These are phyloP conservation scores for Recurvirostra avosetta DNA, from an alignment of 2,113 vertebrate species.

Conservation along the genomic window DNA sequence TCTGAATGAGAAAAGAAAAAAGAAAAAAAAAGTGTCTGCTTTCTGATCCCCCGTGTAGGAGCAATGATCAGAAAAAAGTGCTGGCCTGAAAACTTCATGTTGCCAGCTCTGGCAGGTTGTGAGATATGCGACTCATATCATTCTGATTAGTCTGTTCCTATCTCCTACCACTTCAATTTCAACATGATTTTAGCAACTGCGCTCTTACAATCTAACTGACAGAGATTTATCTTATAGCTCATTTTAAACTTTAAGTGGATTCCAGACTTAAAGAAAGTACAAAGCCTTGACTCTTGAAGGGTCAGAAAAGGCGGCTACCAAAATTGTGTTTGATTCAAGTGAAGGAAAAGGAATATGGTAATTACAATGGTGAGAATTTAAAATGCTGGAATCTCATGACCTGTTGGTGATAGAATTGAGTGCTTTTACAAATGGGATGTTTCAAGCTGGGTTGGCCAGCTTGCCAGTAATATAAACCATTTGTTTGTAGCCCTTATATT, in stretches of 20 bases:
- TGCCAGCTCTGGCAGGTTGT: conserved; percentile 35
- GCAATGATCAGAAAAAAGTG: conserved; percentile 42
- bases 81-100: conserved; percentile 37
- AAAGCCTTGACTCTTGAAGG: conserved; percentile 32
- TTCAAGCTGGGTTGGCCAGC: conserved; percentile 14
- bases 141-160: conserved; percentile 59
- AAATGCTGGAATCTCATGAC: background rate
- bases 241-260: conserved; percentile 59
- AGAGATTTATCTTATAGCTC: conserved; percentile 47
- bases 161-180: conserved; percentile 52
- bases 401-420: background rate
- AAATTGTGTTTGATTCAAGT: background rate
- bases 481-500: conserved; percentile 38
- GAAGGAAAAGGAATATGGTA: conserved; percentile 18
- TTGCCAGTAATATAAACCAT: conserved; percentile 25
- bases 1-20: conserved; percentile 48
- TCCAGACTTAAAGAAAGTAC: conserved; percentile 28
- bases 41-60: background rate
- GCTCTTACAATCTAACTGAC: background rate
- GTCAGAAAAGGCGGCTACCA: background rate
- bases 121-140: conserved; percentile 3
- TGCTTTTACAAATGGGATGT: background rate
- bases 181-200: background rate
- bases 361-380: background rate
- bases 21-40: background rate